Conservation (phyloP, 2,888 invertebrate species). For the Pandemis heparana region DNA sequence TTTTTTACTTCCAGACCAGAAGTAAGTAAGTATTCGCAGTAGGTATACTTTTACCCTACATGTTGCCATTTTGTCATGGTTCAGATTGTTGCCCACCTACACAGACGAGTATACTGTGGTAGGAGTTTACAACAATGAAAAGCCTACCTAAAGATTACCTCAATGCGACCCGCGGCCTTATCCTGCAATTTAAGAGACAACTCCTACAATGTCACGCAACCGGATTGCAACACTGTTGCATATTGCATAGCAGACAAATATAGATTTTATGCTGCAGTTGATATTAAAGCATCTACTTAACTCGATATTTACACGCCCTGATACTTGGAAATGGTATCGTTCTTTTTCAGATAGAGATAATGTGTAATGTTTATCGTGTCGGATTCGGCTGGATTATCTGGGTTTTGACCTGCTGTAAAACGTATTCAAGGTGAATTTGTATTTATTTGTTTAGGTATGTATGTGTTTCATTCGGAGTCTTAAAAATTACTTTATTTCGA, state of each 20-base stretch:
- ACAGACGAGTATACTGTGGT: neutral
- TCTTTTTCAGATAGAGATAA: conserved; percentile 32
- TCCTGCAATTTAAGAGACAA: conserved; percentile 72
- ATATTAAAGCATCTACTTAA: conserved; percentile 57
- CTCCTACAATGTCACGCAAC: conserved; percentile 56
- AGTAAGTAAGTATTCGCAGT: too few relatives aligned
- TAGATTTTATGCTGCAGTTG: conserved; percentile 60
- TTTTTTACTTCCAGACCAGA: too few relatives aligned
- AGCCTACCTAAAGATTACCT: conserved; percentile 38
- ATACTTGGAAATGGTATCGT: conserved; percentile 43
- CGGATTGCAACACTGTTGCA: conserved; percentile 58
- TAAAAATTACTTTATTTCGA: too few relatives aligned
- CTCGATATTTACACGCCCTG: conserved; percentile 44
- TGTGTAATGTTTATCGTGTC: conserved; percentile 18
- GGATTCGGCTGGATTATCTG: conserved; percentile 26
- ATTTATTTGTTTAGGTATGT: neutral
- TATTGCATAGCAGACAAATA: conserved; percentile 45
- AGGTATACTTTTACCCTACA: neutral
- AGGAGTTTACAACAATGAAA: conserved; percentile 18
- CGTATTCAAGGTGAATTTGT: conserved; percentile 7
- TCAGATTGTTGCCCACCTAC: neutral
- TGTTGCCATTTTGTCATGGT: neutral
- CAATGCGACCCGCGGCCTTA: conserved; percentile 57
- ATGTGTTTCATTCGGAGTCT: neutral
- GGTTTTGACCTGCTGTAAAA: conserved; percentile 29